A percentile compares a stretch with the other conserved stretches of the same genome.
These are phyloP conservation scores for Pelochelys cantorii DNA, from an alignment of 2,797 vertebrate genomes.

Conservation along the genomic window DNA sequence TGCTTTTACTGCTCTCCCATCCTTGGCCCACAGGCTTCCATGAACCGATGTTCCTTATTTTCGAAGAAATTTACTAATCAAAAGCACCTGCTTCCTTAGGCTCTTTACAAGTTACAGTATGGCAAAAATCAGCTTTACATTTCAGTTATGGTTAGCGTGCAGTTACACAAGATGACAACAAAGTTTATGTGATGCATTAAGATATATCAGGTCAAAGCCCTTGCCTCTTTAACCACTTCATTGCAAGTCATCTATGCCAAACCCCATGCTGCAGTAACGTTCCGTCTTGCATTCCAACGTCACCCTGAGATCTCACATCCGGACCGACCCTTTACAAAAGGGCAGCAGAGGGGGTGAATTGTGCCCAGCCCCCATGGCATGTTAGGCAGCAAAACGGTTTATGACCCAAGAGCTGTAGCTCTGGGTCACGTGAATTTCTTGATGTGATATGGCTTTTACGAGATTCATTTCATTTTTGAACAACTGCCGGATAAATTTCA, in stretches of 20 bases:
- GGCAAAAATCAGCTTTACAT: slow-evolving; percentile 74
- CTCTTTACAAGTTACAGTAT: slow-evolving; percentile 70
- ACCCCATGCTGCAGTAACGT: neutral
- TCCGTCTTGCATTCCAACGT: neutral
- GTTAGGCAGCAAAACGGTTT: neutral
- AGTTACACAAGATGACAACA: slow-evolving; percentile 55
- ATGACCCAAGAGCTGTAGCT: neutral
- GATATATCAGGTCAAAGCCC: neutral
- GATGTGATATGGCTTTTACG: neutral
- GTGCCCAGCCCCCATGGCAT: neutral
- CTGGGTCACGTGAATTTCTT: neutral
- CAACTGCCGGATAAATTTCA: slow-evolving; percentile 12
- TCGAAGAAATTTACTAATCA: slow-evolving; percentile 73
- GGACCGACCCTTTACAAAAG: neutral
- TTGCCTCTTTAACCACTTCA: slow-evolving; percentile 27
- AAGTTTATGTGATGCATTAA: slow-evolving; percentile 50
- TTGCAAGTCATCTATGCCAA: slow-evolving; percentile 14
- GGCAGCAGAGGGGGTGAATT: neutral
- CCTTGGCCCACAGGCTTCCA: slow-evolving; percentile 55
- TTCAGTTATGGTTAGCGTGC: slow-evolving; percentile 57
- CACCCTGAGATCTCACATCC: neutral
- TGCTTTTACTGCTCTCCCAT: neutral
- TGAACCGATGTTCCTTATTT: slow-evolving; percentile 70
- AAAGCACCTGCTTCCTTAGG: slow-evolving; percentile 72
- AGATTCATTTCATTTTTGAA: neutral